Conservation (phyloP, 1,140 invertebrate species). For the Notospermus geniculatus region DNA sequence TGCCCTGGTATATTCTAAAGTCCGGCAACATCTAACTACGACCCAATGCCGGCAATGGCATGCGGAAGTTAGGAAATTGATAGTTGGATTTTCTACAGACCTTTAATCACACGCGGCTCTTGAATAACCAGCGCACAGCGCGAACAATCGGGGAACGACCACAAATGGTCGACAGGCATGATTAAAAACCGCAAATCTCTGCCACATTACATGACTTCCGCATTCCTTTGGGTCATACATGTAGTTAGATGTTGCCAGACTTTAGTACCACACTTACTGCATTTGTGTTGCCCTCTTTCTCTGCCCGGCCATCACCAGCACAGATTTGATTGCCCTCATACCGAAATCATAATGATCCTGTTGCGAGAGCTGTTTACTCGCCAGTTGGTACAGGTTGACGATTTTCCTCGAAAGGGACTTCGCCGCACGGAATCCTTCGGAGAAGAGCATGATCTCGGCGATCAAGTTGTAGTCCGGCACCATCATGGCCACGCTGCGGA, state of each 20-base stretch:
- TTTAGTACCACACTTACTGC: conserved; percentile 28
- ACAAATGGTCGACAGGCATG: no score
- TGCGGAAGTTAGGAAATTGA: no score
- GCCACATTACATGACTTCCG: no score
- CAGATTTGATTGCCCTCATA: conserved; percentile 71
- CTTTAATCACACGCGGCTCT: no score
- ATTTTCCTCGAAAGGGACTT: conserved; percentile 81
- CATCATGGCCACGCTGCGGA: conserved; percentile 91
- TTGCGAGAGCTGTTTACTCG: conserved; percentile 84
- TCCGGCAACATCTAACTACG: no score
- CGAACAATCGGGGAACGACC: no score
- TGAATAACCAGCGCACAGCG: no score
- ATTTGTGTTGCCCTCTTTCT: conserved; percentile 41
- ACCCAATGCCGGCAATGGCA: no score
- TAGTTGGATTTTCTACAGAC: no score
- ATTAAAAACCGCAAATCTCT: no score
- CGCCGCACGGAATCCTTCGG: conserved; percentile 83
- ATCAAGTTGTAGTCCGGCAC: conserved; percentile 87
- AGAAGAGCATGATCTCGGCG: conserved; percentile 86
- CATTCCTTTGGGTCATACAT: no score
- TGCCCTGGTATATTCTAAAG: no score
- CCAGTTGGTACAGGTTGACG: conserved; percentile 84
- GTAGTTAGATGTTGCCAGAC: neutral
- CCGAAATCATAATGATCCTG: conserved; percentile 94
- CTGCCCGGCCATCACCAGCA: conserved; percentile 55